phyloP scores from a whole-genome alignment of 2,797 vertebrate species.

The Pantherophis vulpinus region DNA sequence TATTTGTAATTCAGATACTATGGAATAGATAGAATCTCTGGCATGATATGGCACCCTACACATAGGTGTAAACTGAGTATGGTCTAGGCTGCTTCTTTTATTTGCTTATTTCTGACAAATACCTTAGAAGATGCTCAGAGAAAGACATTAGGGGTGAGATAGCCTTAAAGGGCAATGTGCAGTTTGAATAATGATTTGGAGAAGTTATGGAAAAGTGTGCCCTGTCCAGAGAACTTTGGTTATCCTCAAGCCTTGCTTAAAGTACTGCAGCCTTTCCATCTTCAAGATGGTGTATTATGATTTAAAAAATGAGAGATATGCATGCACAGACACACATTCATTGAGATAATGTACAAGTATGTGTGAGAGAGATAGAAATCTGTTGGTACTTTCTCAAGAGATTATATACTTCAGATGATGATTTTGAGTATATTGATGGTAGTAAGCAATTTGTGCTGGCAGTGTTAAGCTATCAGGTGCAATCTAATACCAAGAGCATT shows the following conservation, averaged over 20 bases:
- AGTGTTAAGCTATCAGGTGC: neutral
- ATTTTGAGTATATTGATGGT: constrained; percentile 36
- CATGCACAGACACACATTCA: neutral
- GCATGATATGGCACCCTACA: neutral
- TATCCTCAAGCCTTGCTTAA: neutral
- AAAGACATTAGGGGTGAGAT: neutral
- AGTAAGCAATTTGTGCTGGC: constrained; percentile 40
- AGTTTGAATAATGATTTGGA: neutral
- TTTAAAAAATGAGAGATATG: neutral
- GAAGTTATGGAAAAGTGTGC: neutral
- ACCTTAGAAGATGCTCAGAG: neutral
- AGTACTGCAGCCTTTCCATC: neutral
- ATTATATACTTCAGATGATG: constrained; percentile 26
- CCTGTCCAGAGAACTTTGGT: neutral
- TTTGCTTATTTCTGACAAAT: neutral
- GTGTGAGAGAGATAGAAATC: neutral
- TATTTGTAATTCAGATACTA: neutral
- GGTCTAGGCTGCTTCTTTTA: neutral
- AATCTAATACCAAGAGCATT: neutral
- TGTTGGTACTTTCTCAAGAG: neutral
- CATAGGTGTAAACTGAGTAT: neutral
- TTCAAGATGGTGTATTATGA: neutral
- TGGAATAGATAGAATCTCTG: neutral
- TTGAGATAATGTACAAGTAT: neutral
- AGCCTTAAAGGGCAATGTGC: neutral